phyloP scores from a whole-genome alignment of 2,113 vertebrate genomes.

The Piprites chloris region DNA sequence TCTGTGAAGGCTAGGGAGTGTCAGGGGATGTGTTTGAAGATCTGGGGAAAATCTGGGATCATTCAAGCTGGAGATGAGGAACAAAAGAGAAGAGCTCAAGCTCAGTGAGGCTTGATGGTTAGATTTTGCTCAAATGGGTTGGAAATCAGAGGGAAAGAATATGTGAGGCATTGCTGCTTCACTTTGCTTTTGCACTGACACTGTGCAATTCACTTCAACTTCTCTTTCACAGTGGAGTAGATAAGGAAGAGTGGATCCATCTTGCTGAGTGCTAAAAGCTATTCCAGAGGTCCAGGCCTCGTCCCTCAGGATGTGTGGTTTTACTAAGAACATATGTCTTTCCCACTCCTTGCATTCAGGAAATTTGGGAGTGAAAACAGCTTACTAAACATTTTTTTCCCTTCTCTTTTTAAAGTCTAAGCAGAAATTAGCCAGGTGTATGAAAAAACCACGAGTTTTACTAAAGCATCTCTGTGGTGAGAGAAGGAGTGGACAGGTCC shows the following conservation, averaged over 20 bases:
- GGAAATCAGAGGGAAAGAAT: neutral
- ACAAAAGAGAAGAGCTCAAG: neutral
- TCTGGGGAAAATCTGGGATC: constrained; percentile 8
- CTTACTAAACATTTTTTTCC: neutral
- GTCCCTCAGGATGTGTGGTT: neutral
- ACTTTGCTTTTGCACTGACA: neutral
- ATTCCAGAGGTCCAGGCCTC: neutral
- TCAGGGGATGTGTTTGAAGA: constrained; percentile 1
- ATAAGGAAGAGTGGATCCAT: neutral
- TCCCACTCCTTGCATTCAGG: neutral
- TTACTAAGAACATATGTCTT: neutral
- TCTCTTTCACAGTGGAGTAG: neutral
- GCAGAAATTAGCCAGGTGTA: neutral
- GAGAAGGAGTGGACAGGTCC: neutral
- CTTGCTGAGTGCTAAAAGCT: neutral
- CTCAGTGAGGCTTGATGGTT: neutral
- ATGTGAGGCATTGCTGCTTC: neutral
- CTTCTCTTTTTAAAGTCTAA: neutral
- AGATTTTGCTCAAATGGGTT: neutral
- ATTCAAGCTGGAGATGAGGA: neutral
- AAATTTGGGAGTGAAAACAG: neutral
- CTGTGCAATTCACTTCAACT: neutral
- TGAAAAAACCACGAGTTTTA: neutral
- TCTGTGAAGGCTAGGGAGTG: neutral
- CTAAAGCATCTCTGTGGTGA: neutral